Evolutionary conservation across 2,888 invertebrate genomes (phyloP), one percentile per base, ranked within the genome.

Genomic region (Megamerina dolium): DNA sequence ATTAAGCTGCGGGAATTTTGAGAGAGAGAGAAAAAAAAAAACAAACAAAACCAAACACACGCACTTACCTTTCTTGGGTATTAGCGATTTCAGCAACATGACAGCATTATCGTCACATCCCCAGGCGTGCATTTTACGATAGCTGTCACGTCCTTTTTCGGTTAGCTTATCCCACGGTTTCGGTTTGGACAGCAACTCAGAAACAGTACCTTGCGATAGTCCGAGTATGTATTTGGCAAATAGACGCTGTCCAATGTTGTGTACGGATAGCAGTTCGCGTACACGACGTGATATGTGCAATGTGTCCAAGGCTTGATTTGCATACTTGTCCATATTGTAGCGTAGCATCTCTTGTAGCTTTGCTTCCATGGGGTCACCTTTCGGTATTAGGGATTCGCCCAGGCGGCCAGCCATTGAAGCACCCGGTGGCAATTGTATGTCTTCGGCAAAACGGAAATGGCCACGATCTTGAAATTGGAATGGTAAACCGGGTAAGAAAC

Each of bases 91-190:
- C 72, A 99, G 84, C 61, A 96, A 85, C 79, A 93, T 81, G 64
- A 99, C 91, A 63, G 97, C 95, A 64, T 88, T 87, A 68, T 96
- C 95, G 76, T 97, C 97, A 72, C 89, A 89, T 56, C 96, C 93
- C 99, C 99, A 99, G 62, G 93, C 93, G 75, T 96, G 94, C 94
- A 99, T 99, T 76, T 97, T 96, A 64, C 99, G 79, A 76, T 99
- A 99, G 60, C 96, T 96, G 76, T 99, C 99, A 43, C 97, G 79
- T 26, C 99, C 99, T 73, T 99, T 99, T 76, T 99, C 99, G 45
- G 99, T 99, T 66, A 99, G 77, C 75, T 97, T 97, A 76, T 96
- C 95, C 99, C 99, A 99, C 12, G 95, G 95, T 71, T 99, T 96
- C 42, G 99, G 99, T 71, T 99, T 99, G 57, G 96, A 96, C 51